Evolutionary conservation across 1,140 invertebrate species (phyloP), one percentile per base, ranked within the genome.

Genomic region (Anastrepha ludens): DNA sequence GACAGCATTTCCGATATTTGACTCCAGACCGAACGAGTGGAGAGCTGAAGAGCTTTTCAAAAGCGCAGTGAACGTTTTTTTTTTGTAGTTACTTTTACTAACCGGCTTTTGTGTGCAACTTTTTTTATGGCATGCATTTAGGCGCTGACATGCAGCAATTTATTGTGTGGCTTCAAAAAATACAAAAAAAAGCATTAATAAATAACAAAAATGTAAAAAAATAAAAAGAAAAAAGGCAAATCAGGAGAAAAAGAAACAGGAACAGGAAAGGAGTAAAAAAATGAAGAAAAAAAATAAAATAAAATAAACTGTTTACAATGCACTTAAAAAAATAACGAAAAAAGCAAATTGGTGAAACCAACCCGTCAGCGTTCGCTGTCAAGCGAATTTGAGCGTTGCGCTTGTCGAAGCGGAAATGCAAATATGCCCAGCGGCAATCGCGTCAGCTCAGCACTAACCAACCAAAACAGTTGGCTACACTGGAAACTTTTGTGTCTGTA

Each of bases 331-430:
- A 81, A 55, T 55, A 81, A 50, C 44, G 47, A 81, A 81, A 81
- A 81, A 81, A 55, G 47, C 7, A 55, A 74, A 74, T 74, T 44
- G 67, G 20, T 81, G 47, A 55, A 81, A 81, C 9, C 74, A 81
- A 81, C n/a, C 47, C 74, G 47, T 58, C 50, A 81, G n/a, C 44
- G 74, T 11, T 50, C 47, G n/a, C 74, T 81, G 50, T n/a, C 47
- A 55, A 81, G 47, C 47, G 47, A 81, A 81, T 81, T 81, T 81
- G 47, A 81, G 74, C 74, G n/a, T 81, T 81, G 47, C 74, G 74
- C 74, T 81, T 81, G 74, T 81, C 74, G 74, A 81, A 81, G 74
- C 74, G 74, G 74, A 81, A 81, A 81, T 81, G 74, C 47, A 81
- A 81, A 81, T 81, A 81, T 81, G 74, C 74, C 74, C 74, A 81